phyloP scores from a whole-genome alignment of 2,888 invertebrate genomes.

The Mycalesis mineus region DNA sequence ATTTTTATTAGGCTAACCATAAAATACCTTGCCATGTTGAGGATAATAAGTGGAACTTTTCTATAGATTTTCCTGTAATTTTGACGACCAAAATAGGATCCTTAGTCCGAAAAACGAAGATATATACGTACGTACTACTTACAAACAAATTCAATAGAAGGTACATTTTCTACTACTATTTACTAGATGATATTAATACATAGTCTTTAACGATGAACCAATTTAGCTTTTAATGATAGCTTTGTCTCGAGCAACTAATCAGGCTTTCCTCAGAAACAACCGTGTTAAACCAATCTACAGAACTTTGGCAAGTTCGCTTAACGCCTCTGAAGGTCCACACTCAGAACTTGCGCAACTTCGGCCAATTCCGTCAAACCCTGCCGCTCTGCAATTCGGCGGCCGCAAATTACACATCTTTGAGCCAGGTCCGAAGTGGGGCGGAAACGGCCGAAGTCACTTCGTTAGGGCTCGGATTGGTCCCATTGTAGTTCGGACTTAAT shows the following conservation, averaged over 20 bases:
- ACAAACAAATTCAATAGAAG: too few relatives aligned
- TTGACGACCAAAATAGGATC: too few relatives aligned
- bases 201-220: background rate
- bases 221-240: background rate
- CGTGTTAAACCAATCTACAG: constrained; percentile 28
- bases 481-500: constrained; percentile 67
- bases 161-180: too few relatives aligned
- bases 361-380: constrained; percentile 55
- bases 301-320: constrained; percentile 26
- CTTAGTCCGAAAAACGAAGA: too few relatives aligned
- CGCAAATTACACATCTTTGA: constrained; percentile 75
- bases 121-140: too few relatives aligned
- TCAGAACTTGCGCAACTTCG: constrained; percentile 41
- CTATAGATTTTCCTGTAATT: too few relatives aligned
- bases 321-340: constrained; percentile 44
- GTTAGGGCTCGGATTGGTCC: constrained; percentile 68
- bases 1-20: too few relatives aligned
- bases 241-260: constrained; percentile 12
- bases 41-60: too few relatives aligned
- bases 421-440: constrained; percentile 56
- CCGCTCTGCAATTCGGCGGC: constrained; percentile 47
- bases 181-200: background rate
- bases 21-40: too few relatives aligned
- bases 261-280: constrained; percentile 25
- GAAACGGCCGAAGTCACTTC: constrained; percentile 72